Base-by-base conservation (phyloP, 2,113 vertebrate species). In the Apodemus speciosus region DNA sequence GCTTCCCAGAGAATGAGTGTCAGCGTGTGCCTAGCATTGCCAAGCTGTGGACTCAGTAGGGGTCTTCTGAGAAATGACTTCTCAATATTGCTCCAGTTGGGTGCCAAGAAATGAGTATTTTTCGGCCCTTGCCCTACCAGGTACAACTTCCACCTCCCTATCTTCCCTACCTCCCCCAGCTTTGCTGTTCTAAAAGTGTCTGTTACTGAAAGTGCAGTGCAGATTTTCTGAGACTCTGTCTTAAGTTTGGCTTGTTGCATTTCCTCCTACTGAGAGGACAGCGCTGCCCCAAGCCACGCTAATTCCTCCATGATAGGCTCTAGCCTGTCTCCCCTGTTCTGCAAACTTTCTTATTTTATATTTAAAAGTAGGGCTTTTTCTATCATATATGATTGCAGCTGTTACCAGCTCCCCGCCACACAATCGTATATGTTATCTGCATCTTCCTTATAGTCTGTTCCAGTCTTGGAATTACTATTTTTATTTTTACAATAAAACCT, bases 401-500 rank as follows among this genome's bases (percentile, higher is more conserved):
- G 56, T n/a, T 81, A 58, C 23, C 23, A 15, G 35, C 53, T 20
- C 25, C 21, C 13, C 43, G 40, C 13, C 72, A 60, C 20, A 38
- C n/a, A 56, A 9, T 16, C 53, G 2, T 15, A 25, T 13, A 60
- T 40, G 30, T 60, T 25, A 27, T 60, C 35, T 60, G 35, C n/a
- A 40, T 81, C 21, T 60, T 60, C n/a, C 53, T 81, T 3, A 40
- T 20, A n/a, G 49, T 60, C 79, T 60, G 56, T 60, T 16, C 21
- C 21, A 81, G 21, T 81, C 3, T 40, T 89, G 93, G 60, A 66
- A 88, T 71, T 83, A 6, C 58, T 60, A 60, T 92, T 4, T 16
- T 84, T 68, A 35, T 94, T 81, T 96, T 94, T 51, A 77, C 14
- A 91, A 71, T 95, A 30, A 0, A 86, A 92, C 49, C 64, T 90